Evolutionary conservation across 1,140 invertebrate genomes (phyloP), one percentile per base, ranked within the genome.

Genomic region (Hylaeus volcanicus): DNA sequence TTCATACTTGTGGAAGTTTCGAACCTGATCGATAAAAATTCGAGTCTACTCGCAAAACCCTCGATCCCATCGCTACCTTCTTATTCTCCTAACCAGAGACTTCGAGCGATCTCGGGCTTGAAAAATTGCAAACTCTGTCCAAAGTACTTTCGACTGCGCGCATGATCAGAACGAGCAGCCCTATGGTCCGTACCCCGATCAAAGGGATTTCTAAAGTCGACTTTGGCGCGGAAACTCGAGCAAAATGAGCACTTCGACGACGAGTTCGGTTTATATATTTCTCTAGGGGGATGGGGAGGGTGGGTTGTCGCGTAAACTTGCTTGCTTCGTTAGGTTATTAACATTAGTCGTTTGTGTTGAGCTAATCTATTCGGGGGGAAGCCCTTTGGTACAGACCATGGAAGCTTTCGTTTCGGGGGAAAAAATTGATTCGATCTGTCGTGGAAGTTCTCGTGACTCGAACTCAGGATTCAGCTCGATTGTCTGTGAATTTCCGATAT

Each of bases 321-420:
- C 61, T 80, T 76, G 72, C 64, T 81, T 84, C 9, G 73, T 83
- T 80, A 72, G 51, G 39, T 14, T 75, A 80, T 84, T 83, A 83
- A 84, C 58, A 73, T 73, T 26, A 60, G 60, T 6, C 56, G 58
- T 58, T 74, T 73, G 51, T 74, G 56, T 80, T 69, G 51, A 80
- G 66, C n/a, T 73, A 70, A 61, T 69, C 15, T 68, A 41, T 12
- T 51, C 26, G 43, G 69, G 60, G 37, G 41, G 37, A 84, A 72
- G 26, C 43, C 45, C 12, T 85, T 55, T 61, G 45, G 39, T 26
- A 51, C 26, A 51, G 61, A 56, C 63, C 71, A 51, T 51, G 48
- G 45, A 73, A 65, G 55, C 71, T 55, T 63, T 55, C 48, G 14
- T 72, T 41, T 41, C 15, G 9, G 45, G 63, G 26, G 45, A 41